These are phyloP conservation scores for Argyra leucocephala DNA, from an alignment of 2,888 invertebrate species.

Conservation along the genomic window DNA sequence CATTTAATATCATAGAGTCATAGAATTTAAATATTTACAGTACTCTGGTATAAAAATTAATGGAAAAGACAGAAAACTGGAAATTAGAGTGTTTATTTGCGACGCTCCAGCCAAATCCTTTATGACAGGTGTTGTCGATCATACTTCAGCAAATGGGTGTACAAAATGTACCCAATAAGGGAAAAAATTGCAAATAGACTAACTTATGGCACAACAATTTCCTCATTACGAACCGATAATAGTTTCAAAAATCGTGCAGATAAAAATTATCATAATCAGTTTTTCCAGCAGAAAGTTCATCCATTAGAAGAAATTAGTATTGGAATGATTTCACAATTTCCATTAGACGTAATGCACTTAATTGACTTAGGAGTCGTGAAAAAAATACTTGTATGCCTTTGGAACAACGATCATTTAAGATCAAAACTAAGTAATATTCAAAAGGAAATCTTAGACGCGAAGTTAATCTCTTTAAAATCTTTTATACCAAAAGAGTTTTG, in stretches of 20 bases:
- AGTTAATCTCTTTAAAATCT: background rate
- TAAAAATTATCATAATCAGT: background rate
- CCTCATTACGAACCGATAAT: conserved; percentile 12
- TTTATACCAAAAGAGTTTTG: conserved; percentile 18
- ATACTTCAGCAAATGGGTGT: conserved; percentile 14
- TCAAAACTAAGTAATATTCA: conserved; percentile 1
- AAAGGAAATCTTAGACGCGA: background rate
- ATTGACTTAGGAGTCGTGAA: conserved; percentile 19
- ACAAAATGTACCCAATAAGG: conserved; percentile 15
- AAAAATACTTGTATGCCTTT: conserved; percentile 13
- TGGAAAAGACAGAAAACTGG: background rate
- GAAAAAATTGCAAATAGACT: conserved; percentile 1
- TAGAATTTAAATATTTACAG: background rate
- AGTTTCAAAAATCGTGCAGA: conserved; percentile 9
- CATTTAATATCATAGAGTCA: background rate
- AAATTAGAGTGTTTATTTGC: conserved; percentile 13
- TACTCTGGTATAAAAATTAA: background rate
- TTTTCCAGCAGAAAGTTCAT: conserved; percentile 7
- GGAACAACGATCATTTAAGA: background rate
- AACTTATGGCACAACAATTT: conserved; percentile 2
- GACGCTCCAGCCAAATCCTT: conserved; percentile 15
- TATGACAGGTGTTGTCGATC: conserved; percentile 13
- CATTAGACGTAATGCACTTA: conserved; percentile 18
- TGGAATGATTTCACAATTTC: conserved; percentile 18
- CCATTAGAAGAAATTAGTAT: conserved; percentile 14